Evolutionary conservation across 2,797 vertebrate genomes (phyloP).

Genomic region (Chloroceryle inda): DNA sequence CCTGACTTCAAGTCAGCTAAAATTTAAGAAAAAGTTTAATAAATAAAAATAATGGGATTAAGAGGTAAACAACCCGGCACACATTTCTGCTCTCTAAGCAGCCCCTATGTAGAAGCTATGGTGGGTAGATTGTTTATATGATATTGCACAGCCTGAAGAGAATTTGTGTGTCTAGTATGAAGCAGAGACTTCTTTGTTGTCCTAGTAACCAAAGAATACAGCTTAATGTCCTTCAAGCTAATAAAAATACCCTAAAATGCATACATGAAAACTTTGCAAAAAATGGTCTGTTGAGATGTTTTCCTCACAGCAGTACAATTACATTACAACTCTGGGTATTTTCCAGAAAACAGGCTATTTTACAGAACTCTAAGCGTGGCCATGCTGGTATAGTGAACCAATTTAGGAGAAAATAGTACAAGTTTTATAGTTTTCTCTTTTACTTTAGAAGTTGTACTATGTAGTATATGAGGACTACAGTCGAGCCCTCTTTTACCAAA

Average conservation of each 20-base stretch:
- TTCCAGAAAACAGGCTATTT: neutral
- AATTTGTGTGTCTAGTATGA: neutral
- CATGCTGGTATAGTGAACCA: neutral
- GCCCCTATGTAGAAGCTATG: neutral
- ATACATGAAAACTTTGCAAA: neutral
- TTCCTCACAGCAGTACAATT: neutral
- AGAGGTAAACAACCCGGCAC: neutral
- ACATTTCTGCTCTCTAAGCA: neutral
- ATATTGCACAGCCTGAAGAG: neutral
- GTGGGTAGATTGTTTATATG: neutral
- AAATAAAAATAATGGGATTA: neutral
- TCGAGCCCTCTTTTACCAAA: neutral
- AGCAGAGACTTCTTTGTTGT: neutral
- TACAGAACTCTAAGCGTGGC: neutral
- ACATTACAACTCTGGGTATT: neutral
- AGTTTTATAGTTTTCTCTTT: neutral
- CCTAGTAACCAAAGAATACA: slow-evolving; percentile 59
- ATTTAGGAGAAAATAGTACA: neutral
- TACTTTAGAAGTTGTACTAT: neutral
- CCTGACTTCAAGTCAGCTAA: neutral
- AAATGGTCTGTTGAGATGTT: neutral
- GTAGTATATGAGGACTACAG: neutral
- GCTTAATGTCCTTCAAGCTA: slow-evolving; percentile 41
- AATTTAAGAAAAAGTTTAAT: neutral
- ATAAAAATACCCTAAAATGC: slow-evolving; percentile 35